phyloP scores from a whole-genome alignment of 2,113 vertebrate species.

The Syngnathoides biaculeatus region DNA sequence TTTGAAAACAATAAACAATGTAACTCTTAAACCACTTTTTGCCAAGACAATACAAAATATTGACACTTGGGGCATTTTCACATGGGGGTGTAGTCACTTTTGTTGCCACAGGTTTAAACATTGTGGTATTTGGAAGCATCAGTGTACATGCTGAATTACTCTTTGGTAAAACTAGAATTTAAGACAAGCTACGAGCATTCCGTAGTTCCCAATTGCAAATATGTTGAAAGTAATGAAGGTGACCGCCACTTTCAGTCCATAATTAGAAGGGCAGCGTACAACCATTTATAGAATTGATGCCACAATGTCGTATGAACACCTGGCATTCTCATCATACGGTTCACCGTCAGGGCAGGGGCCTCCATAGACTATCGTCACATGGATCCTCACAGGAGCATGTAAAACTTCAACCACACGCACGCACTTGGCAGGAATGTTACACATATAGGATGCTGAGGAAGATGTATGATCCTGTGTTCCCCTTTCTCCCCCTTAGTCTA shows the following conservation, averaged over 20 bases:
- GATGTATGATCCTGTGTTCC: constrained; percentile 41
- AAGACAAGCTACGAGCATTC: neutral
- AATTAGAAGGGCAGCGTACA: constrained; percentile 14
- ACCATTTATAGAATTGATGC: constrained; percentile 45
- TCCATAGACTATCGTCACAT: constrained; percentile 8
- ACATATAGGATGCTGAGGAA: constrained; percentile 20
- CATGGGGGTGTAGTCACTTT: too few species aligned
- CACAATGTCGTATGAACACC: constrained; percentile 25
- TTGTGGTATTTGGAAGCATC: too few species aligned
- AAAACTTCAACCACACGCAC: neutral
- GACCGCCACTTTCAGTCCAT: constrained; percentile 2
- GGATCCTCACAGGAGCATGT: neutral
- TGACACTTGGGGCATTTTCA: too few species aligned
- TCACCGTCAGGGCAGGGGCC: constrained; percentile 28
- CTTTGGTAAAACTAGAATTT: neutral
- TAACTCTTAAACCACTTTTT: too few species aligned
- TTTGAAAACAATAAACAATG: too few species aligned
- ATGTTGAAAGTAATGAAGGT: neutral
- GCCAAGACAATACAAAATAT: too few species aligned
- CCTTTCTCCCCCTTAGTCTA: constrained; percentile 8
- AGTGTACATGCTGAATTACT: too few species aligned
- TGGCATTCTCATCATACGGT: constrained; percentile 43
- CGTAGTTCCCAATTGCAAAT: neutral
- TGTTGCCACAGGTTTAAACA: too few species aligned
- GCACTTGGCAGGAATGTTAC: neutral